These are phyloP conservation scores for Alexandromys oeconomus DNA, from an alignment of 2,797 vertebrate species.

Conservation along the genomic window DNA sequence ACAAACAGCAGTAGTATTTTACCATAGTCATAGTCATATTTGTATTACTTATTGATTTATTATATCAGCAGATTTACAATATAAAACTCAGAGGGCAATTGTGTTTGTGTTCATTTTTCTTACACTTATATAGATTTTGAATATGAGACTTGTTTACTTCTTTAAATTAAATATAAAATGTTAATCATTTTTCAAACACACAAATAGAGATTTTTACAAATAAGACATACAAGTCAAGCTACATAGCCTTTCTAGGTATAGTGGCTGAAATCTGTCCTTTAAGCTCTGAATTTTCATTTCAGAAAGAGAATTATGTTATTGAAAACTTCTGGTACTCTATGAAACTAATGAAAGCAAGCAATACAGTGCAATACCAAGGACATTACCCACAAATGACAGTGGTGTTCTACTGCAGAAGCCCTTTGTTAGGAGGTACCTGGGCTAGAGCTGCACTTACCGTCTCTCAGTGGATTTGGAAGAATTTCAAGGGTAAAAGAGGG, in stretches of 20 bases:
- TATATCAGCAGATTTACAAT: neutral
- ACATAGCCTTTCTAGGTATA: neutral
- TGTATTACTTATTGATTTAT: neutral
- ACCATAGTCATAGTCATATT: neutral
- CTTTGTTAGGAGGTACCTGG: neutral
- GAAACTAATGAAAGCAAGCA: neutral
- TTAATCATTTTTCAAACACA: neutral
- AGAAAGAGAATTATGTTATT: neutral
- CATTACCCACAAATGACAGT: neutral
- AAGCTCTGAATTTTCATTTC: neutral
- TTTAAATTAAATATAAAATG: slow-evolving; percentile 40
- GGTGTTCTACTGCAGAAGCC: neutral
- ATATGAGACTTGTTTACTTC: neutral
- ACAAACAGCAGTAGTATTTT: neutral
- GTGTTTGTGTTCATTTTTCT: neutral
- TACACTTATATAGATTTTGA: neutral
- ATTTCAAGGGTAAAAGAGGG: neutral
- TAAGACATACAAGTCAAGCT: neutral
- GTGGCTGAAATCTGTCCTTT: neutral
- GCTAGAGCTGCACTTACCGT: neutral
- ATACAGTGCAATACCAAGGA: neutral
- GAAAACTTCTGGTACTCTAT: neutral
- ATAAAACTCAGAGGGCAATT: neutral
- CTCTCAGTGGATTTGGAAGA: neutral
- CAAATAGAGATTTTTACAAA: slow-evolving; percentile 11